phyloP scores from a whole-genome alignment of 2,113 vertebrate species.

The Labeo rohita region DNA sequence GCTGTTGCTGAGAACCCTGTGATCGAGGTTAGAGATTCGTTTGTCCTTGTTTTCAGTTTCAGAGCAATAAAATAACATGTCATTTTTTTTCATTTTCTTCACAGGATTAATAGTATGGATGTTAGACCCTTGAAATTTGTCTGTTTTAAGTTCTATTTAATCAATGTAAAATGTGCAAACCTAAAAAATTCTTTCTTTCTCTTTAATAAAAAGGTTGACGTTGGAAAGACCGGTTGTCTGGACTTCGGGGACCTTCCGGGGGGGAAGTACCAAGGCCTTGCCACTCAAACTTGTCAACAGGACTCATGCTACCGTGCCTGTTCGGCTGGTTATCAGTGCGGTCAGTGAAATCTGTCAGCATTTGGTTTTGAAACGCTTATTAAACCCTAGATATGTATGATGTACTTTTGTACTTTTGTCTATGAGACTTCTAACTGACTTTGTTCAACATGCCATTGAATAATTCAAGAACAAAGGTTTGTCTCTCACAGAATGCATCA shows the following conservation, averaged over 20 bases:
- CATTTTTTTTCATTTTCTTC: neutral
- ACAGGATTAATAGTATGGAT: neutral
- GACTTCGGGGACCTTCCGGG: slow-evolving; percentile 90
- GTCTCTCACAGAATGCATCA: slow-evolving; percentile 80
- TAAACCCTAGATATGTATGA: neutral
- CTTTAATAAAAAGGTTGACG: slow-evolving; percentile 79
- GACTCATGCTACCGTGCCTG: slow-evolving; percentile 86
- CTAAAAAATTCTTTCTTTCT: neutral
- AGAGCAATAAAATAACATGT: neutral
- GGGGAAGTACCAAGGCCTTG: slow-evolving; percentile 84
- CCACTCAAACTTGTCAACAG: slow-evolving; percentile 87
- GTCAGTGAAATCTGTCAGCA: slow-evolving; percentile 78
- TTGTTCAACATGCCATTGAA: neutral
- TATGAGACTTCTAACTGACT: neutral
- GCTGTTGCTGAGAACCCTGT: slow-evolving; percentile 88
- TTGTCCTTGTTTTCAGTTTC: neutral
- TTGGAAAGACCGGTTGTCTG: slow-evolving; percentile 76
- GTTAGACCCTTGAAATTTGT: neutral
- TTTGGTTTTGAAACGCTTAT: neutral
- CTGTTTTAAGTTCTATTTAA: no score
- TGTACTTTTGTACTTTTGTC: neutral
- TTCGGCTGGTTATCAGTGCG: slow-evolving; percentile 91
- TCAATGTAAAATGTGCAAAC: neutral
- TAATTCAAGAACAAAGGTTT: neutral
- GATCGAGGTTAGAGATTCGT: slow-evolving; percentile 79